A percentile compares a stretch with the other conserved stretches of the same genome.
Conservation (phyloP, 2,888 invertebrate genomes). For the Unio delphinus region DNA sequence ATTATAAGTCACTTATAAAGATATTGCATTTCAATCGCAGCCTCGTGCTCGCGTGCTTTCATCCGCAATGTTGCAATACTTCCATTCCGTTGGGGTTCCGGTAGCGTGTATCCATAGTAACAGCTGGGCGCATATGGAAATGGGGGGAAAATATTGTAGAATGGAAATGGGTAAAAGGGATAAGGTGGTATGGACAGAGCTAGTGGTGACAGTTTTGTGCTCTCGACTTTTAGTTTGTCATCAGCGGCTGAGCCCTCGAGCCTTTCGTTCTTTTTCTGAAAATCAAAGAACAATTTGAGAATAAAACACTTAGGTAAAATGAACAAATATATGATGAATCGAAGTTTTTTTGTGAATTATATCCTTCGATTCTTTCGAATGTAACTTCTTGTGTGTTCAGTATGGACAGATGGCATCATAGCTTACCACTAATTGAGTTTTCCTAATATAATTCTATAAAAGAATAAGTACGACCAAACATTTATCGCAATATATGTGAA, state of each 20-base stretch:
- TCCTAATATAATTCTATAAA: no score
- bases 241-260: neutral
- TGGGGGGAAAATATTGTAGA: constrained; percentile 27
- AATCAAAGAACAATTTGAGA: no score
- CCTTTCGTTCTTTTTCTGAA: no score
- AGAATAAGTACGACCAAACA: no score
- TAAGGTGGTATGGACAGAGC: constrained; percentile 30
- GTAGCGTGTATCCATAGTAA: constrained; percentile 24
- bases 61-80: constrained; percentile 51
- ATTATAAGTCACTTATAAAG: constrained; percentile 24
- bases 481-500: no score
- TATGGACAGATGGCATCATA: no score
- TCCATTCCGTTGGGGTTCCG: constrained; percentile 39
- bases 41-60: constrained; percentile 55
- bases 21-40: constrained; percentile 50
- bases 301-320: no score
- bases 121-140: constrained; percentile 23
- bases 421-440: no score
- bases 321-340: no score
- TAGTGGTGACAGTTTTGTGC: constrained; percentile 17
- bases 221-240: constrained; percentile 18
- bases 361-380: no score
- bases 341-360: no score
- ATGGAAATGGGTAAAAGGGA: constrained; percentile 37
- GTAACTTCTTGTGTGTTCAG: no score